These are phyloP conservation scores for Parascotia fuliginaria DNA, from an alignment of 2,888 invertebrate genomes.

Conservation along the genomic window DNA sequence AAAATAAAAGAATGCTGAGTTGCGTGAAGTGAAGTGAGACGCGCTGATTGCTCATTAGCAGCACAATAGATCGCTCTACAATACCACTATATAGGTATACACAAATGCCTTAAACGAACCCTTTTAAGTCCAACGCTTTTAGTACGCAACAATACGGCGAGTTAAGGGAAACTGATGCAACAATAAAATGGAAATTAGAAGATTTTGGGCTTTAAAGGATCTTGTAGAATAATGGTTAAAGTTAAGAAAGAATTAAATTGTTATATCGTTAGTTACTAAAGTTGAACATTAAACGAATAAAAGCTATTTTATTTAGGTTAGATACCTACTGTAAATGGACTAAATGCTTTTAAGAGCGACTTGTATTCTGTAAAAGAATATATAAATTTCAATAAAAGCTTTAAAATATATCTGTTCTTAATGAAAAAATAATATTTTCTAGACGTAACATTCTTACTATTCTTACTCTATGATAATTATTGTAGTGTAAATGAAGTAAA, in stretches of 20 bases:
- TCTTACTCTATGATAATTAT: no score
- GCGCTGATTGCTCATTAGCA: conserved; percentile 76
- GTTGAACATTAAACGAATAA: no score
- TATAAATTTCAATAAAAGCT: no score
- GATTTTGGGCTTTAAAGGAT: background rate
- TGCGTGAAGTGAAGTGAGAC: conserved; percentile 58
- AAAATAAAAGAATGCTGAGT: conserved; percentile 46
- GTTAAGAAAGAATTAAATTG: background rate
- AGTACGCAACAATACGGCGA: conserved; percentile 27
- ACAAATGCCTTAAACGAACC: conserved; percentile 23
- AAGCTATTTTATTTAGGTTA: no score
- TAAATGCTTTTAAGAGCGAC: no score
- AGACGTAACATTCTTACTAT: no score
- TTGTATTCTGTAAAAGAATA: no score
- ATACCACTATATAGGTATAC: conserved; percentile 42
- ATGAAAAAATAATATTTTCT: no score
- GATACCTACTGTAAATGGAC: no score
- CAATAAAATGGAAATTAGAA: conserved; percentile 16
- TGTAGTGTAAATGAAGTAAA: no score
- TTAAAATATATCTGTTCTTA: no score
- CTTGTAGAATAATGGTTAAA: background rate
- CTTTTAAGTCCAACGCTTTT: conserved; percentile 26
- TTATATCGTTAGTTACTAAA: no score
- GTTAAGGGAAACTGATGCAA: conserved; percentile 25
- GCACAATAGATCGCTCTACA: conserved; percentile 69